Evolutionary conservation across 2,797 vertebrate species (phyloP).

Genomic region (Myotis daubentonii): DNA sequence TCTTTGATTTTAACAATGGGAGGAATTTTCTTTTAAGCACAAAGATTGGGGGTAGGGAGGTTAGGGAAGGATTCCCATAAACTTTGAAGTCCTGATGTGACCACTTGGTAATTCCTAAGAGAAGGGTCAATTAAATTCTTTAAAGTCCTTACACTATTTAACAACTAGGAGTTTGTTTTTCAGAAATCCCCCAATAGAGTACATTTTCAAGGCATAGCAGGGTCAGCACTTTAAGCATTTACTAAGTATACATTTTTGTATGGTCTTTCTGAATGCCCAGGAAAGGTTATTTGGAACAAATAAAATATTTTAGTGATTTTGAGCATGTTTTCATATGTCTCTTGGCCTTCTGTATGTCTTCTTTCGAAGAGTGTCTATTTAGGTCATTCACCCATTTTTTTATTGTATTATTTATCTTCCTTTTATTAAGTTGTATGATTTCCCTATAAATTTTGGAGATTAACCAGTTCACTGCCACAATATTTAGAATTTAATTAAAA

Average conservation of each 20-base stretch:
- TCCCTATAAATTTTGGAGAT: too few species aligned
- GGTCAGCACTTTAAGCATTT: neutral
- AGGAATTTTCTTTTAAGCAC: neutral
- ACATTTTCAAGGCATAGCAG: neutral
- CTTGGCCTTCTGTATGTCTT: too few species aligned
- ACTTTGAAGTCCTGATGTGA: neutral
- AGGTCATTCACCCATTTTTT: too few species aligned
- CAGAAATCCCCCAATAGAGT: neutral
- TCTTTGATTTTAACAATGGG: slow-evolving; percentile 32
- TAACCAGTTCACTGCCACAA: too few species aligned
- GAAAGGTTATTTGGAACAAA: neutral
- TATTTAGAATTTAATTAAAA: too few species aligned
- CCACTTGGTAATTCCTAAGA: neutral
- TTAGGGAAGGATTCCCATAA: neutral
- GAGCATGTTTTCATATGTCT: too few species aligned
- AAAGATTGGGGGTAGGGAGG: neutral
- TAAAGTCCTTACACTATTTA: neutral
- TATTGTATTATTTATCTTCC: too few species aligned
- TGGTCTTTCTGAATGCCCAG: neutral
- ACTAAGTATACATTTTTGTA: neutral
- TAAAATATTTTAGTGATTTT: neutral
- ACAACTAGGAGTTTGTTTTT: neutral
- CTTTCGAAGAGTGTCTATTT: too few species aligned
- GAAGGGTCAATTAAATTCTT: neutral
- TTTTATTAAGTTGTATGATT: too few species aligned